Percentiles rank a stretch among this genome's conserved stretches.
phyloP scores from a whole-genome alignment of 2,888 invertebrate genomes.

The Neoitamus cyanurus region DNA sequence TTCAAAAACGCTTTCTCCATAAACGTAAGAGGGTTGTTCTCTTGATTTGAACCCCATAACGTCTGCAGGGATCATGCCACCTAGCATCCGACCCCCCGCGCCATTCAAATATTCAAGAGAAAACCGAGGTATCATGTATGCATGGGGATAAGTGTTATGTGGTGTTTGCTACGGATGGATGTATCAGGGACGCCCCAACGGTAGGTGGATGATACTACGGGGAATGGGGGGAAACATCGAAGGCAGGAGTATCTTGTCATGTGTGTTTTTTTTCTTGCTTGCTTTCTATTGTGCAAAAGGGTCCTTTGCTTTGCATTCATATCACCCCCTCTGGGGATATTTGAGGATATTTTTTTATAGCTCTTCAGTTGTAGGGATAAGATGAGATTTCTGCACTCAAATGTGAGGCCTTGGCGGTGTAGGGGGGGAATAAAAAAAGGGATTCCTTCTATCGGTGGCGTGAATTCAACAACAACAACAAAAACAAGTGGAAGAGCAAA shows the following conservation, averaged over 20 bases:
- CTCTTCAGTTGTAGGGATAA: background rate
- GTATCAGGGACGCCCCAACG: background rate
- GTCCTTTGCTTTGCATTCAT: slow-evolving; percentile 5
- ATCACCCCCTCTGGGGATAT: background rate
- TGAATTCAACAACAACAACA: background rate
- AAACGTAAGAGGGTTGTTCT: slow-evolving; percentile 13
- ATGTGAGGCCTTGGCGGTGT: slow-evolving; percentile 1
- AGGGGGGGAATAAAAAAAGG: background rate
- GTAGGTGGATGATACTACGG: background rate
- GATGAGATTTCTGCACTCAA: slow-evolving; percentile 12
- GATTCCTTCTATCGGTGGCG: background rate
- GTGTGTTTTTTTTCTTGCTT: background rate
- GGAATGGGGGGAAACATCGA: background rate
- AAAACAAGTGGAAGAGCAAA: background rate
- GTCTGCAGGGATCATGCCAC: background rate
- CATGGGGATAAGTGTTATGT: background rate
- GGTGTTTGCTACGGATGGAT: background rate
- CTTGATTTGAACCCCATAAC: slow-evolving; percentile 22
- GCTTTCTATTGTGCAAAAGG: background rate
- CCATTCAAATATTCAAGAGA: background rate
- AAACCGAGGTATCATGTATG: background rate
- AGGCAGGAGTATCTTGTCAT: background rate
- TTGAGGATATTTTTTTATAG: slow-evolving; percentile 16
- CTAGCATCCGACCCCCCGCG: background rate
- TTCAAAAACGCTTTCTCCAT: slow-evolving; percentile 12